These are phyloP conservation scores for Quadroppia sp. DNA, from an alignment of 2,888 invertebrate genomes.

Conservation along the genomic window DNA sequence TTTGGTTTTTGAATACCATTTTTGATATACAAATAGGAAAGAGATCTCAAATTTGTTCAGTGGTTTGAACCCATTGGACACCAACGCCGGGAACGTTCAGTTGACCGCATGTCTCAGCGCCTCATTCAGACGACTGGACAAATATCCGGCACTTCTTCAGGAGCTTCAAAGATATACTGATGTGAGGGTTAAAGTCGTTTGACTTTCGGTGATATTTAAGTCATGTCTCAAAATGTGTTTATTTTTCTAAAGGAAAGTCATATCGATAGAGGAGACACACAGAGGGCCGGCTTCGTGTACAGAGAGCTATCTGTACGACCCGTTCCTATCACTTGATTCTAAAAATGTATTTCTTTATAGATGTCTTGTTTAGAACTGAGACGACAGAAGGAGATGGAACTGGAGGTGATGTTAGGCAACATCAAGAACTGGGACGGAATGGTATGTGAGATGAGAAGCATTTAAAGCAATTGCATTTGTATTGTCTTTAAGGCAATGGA, in stretches of 20 bases:
- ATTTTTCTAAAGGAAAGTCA: constrained; percentile 66
- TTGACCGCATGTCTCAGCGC: constrained; percentile 88
- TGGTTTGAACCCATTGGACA: background rate
- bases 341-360: constrained; percentile 55
- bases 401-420: constrained; percentile 88
- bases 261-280: constrained; percentile 92
- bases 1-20: background rate
- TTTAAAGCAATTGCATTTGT: no score
- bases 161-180: constrained; percentile 93
- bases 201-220: no score
- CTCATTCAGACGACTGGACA: constrained; percentile 89
- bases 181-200: constrained; percentile 45
- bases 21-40: constrained; percentile 8
- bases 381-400: constrained; percentile 88
- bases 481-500: constrained; percentile 58
- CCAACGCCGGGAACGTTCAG: constrained; percentile 66
- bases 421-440: constrained; percentile 79
- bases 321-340: background rate
- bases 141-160: constrained; percentile 79
- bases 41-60: background rate
- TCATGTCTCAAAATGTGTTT: constrained; percentile 16
- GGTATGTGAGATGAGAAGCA: no score
- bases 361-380: constrained; percentile 78
- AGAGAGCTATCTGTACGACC: constrained; percentile 83
- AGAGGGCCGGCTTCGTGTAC: constrained; percentile 87